These are phyloP conservation scores for Orussus abietinus DNA, from an alignment of 1,140 invertebrate genomes.

Conservation along the genomic window DNA sequence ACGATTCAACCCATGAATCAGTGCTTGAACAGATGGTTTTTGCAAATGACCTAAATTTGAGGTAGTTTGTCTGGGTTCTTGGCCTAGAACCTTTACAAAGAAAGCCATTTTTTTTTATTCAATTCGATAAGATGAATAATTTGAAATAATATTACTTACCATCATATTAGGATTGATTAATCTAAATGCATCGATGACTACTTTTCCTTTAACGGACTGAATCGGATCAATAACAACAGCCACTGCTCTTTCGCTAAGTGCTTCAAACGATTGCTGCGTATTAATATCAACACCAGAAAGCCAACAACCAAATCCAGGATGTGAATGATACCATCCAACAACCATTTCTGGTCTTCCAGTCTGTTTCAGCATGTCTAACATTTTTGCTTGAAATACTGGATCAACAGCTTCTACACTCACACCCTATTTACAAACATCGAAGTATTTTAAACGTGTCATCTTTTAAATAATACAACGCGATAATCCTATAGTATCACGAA, in stretches of 20 bases:
- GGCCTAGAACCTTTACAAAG: constrained; percentile 69
- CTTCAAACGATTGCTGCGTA: constrained; percentile 99
- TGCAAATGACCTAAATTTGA: constrained; percentile 98
- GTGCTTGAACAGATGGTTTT: constrained; percentile 98
- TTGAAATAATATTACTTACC: constrained; percentile 49
- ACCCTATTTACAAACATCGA: constrained; percentile 59
- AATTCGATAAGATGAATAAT: background rate
- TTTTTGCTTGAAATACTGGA: constrained; percentile 99
- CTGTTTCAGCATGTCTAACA: constrained; percentile 99
- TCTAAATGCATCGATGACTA: constrained; percentile 92
- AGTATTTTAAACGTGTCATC: constrained; percentile 3
- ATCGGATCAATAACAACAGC: constrained; percentile 99
- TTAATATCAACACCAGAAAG: constrained; percentile 99
- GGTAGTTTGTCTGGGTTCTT: constrained; percentile 98
- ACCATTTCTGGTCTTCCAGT: constrained; percentile 99
- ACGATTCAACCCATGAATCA: constrained; percentile 97
- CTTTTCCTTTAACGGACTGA: constrained; percentile 97
- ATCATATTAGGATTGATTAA: constrained; percentile 99
- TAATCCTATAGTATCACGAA: too few relatives aligned
- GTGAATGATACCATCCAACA: constrained; percentile 99
- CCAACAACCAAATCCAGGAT: constrained; percentile 99
- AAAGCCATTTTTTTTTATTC: constrained; percentile 3
- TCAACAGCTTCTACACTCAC: constrained; percentile 99
- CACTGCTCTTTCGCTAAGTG: constrained; percentile 94
- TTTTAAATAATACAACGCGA: constrained; percentile 1